Conservation (phyloP, 2,888 invertebrate genomes). For the Uloborus plumipes region DNA sequence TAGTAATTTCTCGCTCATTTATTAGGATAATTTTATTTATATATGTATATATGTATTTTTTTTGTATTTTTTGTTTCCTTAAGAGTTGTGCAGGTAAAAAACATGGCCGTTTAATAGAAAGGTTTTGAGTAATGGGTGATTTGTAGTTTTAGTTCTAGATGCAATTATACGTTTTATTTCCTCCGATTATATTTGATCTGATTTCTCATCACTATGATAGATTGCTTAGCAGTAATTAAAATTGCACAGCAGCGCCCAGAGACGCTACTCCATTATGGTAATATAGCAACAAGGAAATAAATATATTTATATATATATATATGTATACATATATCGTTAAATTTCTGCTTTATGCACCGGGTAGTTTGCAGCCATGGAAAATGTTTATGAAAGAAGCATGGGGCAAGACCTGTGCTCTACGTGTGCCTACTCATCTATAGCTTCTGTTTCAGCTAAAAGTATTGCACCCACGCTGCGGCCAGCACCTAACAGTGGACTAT, state of each 20-base stretch:
- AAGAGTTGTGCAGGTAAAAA: conserved; percentile 59
- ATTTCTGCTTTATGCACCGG: conserved; percentile 35
- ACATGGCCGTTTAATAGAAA: conserved; percentile 61
- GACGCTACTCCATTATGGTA: conserved; percentile 40
- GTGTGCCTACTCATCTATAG: conserved; percentile 61
- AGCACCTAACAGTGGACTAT: conserved; percentile 65
- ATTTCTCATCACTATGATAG: no score
- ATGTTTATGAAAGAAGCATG: conserved; percentile 57
- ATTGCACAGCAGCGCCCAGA: conserved; percentile 21
- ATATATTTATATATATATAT: conserved; percentile 11
- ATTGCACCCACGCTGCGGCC: conserved; percentile 63
- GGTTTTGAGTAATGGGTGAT: conserved; percentile 51
- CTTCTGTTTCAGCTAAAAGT: conserved; percentile 63
- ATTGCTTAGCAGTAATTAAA: no score
- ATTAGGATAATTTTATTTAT: conserved; percentile 24
- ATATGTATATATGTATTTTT: conserved; percentile 14
- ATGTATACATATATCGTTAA: no score
- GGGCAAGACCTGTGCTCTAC: conserved; percentile 64
- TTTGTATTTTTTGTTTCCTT: conserved; percentile 34
- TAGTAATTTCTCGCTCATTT: no score
- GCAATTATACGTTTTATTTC: no score
- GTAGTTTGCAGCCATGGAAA: conserved; percentile 53
- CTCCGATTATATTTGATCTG: no score
- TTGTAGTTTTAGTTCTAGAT: conserved; percentile 1
- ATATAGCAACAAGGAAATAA: conserved; percentile 50